Base-by-base conservation (phyloP, 2,888 invertebrate species). In the Limenitis camilla region DNA sequence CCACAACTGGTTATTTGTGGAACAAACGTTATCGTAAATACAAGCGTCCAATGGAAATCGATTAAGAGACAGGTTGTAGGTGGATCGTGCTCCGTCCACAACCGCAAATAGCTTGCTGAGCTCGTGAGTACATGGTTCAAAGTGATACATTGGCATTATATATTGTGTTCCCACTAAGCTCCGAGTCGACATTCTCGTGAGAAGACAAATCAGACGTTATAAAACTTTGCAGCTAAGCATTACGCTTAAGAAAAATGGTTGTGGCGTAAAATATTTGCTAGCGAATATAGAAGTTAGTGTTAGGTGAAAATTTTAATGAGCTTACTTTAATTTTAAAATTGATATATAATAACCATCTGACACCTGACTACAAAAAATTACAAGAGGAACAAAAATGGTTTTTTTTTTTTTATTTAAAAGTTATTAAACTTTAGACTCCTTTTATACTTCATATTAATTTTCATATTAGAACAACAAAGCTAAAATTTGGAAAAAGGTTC, bases 141-240 rank as follows among this genome's bases (percentile, higher is more conserved):
- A 49, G 54, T 61, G 63, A 66, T 61, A 59, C 55, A 63, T 66
- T 48, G 61, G 44, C 44, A 44, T 56, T 56, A 61, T 59, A 62
- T 55, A 58, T 61, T 58, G 54, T 61, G 52, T 59, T 59, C 31
- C 52, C 50, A 52, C 57, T 56, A 54, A 59, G 53, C 57, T 57
- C 40, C 44, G 27, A 52, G 38, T 44, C 47, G 50, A 58, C 52
- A 39, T 44, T 32, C 45, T 45, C 36, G 45, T 55, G 41, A 48
- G 33, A 54, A 49, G 45, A 52, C 52, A 57, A 55, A 56, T 56
- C 50, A 48, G 53, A 54, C 39, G 53, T 48, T 51, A 54, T 49
- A 54, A 41, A 52, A 49, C 41, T 50, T 50, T 28, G 32, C 39
- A 33, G 42, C 47, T 47, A 36, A 45, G 48, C 30, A 41, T 48